phyloP scores from a whole-genome alignment of 2,797 vertebrate species.

The Acridotheres tristis region DNA sequence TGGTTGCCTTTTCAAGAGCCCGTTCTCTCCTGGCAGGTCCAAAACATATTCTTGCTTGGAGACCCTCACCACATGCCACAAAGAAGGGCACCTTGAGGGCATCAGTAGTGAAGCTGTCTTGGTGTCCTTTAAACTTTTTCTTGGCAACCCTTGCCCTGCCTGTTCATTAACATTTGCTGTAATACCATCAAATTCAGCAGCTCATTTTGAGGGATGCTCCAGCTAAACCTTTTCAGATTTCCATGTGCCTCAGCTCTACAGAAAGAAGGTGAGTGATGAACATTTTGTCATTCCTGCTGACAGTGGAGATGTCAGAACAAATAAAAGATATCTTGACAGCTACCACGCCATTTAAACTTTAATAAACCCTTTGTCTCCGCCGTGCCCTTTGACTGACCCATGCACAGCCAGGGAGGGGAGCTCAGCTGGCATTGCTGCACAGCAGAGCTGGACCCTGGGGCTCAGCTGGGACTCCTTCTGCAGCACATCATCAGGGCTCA shows the following conservation, averaged over 20 bases:
- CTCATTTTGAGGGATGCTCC: background rate
- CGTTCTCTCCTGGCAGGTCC: accelerated
- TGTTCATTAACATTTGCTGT: background rate
- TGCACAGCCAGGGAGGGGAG: accelerated
- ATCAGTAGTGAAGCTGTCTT: background rate
- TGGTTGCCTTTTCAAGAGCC: background rate
- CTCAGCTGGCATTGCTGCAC: accelerated
- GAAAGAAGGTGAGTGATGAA: background rate
- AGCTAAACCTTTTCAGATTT: background rate
- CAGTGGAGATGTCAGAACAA: conserved; percentile 12
- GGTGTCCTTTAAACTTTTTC: background rate
- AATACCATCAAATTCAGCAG: background rate
- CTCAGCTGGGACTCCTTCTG: background rate
- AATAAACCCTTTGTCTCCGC: background rate
- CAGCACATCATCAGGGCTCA: background rate
- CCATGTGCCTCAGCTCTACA: background rate
- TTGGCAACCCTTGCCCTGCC: background rate
- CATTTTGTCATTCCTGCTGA: background rate
- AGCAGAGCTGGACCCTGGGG: no score
- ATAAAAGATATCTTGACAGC: background rate
- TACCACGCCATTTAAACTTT: background rate
- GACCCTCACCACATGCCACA: background rate
- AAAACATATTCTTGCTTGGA: background rate
- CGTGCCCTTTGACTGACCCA: background rate
- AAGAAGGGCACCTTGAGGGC: background rate